Evolutionary conservation across 2,888 invertebrate species (phyloP).

Genomic region (Brenthis hecate): DNA sequence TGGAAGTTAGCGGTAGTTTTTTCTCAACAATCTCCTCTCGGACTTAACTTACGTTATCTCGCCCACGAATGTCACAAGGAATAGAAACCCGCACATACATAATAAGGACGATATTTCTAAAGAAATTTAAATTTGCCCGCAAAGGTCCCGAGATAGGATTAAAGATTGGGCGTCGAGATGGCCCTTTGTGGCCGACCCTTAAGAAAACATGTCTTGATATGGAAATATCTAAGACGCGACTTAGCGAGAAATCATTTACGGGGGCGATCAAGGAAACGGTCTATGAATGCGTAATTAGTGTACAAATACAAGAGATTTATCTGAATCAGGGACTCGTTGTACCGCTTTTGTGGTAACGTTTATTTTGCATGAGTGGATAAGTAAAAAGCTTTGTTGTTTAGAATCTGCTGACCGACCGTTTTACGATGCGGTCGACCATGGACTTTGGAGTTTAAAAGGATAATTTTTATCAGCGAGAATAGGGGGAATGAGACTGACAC

Average conservation of each 20-base stretch:
- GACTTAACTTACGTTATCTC: conserved; percentile 83
- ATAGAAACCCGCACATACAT: conserved; percentile 82
- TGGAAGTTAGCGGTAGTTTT: conserved; percentile 80
- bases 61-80: conserved; percentile 78
- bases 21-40: conserved; percentile 81
- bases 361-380: conserved; percentile 68
- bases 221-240: conserved; percentile 78
- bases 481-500: conserved; percentile 54
- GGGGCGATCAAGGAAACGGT: conserved; percentile 72
- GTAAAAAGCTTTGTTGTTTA: conserved; percentile 66
- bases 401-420: conserved; percentile 64
- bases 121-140: conserved; percentile 83
- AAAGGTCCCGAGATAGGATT: conserved; percentile 83
- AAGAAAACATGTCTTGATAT: conserved; percentile 83
- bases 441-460: conserved; percentile 65
- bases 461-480: conserved; percentile 58
- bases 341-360: conserved; percentile 62
- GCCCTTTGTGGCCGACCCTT: conserved; percentile 82
- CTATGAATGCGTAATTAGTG: conserved; percentile 73
- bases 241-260: conserved; percentile 79
- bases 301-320: conserved; percentile 55
- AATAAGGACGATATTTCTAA: conserved; percentile 83
- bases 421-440: conserved; percentile 69
- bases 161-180: conserved; percentile 81
- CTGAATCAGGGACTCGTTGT: conserved; percentile 45